Evolutionary conservation across 2,113 vertebrate genomes (phyloP), one percentile per base, ranked within the genome.

Genomic region (Centropus unirufus): DNA sequence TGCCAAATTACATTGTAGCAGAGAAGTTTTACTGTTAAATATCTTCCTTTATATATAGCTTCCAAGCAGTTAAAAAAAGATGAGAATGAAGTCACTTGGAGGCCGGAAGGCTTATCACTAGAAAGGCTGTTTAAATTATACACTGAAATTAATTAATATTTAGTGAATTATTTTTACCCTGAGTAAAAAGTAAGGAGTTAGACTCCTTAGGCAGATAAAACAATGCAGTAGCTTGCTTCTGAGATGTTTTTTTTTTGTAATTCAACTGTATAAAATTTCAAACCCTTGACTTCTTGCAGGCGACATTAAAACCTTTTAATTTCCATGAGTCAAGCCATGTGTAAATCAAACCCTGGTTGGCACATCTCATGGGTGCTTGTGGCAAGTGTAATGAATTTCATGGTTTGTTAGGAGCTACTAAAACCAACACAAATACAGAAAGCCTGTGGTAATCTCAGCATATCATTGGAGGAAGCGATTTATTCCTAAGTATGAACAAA

Each of bases 161-260:
- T 89, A 97, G 75, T 79, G 83, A 96, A 92, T 97, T 96, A 73
- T 96, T 96, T 97, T 95, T 97, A 93, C 87, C 74, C 74, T 49
- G 47, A 49, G 47, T 49, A 20, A 23, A 49, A 23, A 49, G 47
- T 47, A 21, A 21, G 47, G 81, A 87, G 88, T 95, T 96, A 83
- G 94, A 61, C 70, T 93, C 80, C 76, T 89, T 88, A 89, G 85
- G 66, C 86, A 75, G 59, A 93, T 94, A 85, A 97, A 96, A 92
- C 91, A 96, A 83, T 64, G 55, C 66, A 87, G 51, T 83, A 61
- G 66, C 74, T 90, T 88, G 51, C 24, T 6, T 47, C 85, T 9
- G 4, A 8, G 63, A 27, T 87, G n/a, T 42, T 70, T 39, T 16
- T 32, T 64, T 26, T 81, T 51, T 73, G n/a, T 89, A 69, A 70